Evolutionary conservation across 2,888 invertebrate genomes (phyloP).

Genomic region (Drosophila recens): DNA sequence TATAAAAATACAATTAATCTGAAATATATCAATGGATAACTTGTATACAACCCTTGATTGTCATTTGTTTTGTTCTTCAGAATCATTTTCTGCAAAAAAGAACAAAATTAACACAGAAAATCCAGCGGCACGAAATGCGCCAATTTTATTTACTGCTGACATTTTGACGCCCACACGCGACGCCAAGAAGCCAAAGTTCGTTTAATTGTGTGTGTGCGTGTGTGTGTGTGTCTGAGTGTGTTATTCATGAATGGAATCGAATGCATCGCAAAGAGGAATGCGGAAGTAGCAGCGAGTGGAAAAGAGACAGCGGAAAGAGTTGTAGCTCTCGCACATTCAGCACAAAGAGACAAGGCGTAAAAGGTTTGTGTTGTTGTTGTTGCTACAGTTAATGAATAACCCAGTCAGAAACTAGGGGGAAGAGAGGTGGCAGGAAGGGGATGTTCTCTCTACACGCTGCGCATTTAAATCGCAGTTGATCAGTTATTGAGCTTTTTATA

Average conservation of each 20-base stretch:
- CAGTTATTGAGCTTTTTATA: conserved; percentile 42
- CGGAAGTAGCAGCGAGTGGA: conserved; percentile 37
- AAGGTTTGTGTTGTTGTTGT: conserved; percentile 1
- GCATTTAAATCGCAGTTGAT: conserved; percentile 71
- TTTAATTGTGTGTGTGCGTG: conserved; percentile 35
- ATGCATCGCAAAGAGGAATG: conserved; percentile 36
- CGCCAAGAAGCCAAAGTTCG: conserved; percentile 51
- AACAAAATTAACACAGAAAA: conserved; percentile 17
- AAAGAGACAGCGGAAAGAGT: conserved; percentile 17
- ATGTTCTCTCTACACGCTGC: conserved; percentile 33
- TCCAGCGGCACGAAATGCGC: conserved; percentile 44
- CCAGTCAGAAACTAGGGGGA: conserved; percentile 16
- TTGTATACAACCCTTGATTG: conserved; percentile 8
- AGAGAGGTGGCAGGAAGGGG: not conserved
- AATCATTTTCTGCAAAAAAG: conserved; percentile 27
- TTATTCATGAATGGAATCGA: conserved; percentile 56
- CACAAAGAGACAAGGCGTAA: conserved; percentile 28
- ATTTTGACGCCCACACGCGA: conserved; percentile 62
- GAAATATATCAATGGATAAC: not conserved
- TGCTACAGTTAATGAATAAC: conserved; percentile 43
- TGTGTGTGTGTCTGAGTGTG: conserved; percentile 15
- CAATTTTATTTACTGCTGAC: conserved; percentile 75
- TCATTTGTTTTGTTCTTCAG: conserved; percentile 8
- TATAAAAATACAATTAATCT: not conserved
- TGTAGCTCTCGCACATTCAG: conserved; percentile 24